These are phyloP conservation scores for Noctilio leporinus DNA, from an alignment of 2,113 vertebrate species.

Conservation along the genomic window DNA sequence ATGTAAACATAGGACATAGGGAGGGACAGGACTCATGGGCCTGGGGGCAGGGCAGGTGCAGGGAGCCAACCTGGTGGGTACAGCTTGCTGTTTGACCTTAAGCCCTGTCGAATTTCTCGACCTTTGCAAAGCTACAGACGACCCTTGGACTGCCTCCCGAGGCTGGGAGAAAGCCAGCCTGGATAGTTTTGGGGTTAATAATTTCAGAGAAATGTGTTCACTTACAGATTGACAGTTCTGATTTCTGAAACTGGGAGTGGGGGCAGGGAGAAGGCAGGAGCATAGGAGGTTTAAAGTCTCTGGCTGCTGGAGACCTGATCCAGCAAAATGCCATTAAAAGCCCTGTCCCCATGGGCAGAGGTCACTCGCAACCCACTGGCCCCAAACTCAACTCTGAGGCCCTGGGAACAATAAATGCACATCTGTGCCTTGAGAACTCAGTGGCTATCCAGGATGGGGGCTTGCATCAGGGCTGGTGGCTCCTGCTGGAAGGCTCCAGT, in stretches of 20 bases:
- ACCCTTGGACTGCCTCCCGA: neutral
- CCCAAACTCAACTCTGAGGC: conserved; percentile 54
- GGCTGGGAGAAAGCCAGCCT: neutral
- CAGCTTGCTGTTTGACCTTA: neutral
- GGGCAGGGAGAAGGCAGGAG: neutral
- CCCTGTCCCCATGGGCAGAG: conserved; percentile 52
- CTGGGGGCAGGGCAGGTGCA: neutral
- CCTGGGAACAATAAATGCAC: conserved; percentile 50
- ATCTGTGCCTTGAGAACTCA: conserved; percentile 42
- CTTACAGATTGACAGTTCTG: conserved; percentile 52
- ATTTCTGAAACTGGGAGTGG: conserved; percentile 43
- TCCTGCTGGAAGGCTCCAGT: neutral
- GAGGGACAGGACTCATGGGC: neutral
- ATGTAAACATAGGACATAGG: rapidly evolving
- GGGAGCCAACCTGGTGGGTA: rapidly evolving
- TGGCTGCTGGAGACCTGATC: conserved; percentile 23
- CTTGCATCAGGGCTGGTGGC: neutral
- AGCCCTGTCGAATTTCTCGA: neutral
- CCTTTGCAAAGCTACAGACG: neutral
- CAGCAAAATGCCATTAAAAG: conserved; percentile 50
- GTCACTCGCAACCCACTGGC: conserved; percentile 58
- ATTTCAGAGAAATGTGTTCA: conserved; percentile 50
- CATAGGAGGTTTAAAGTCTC: conserved; percentile 52
- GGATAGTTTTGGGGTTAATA: conserved; percentile 46
- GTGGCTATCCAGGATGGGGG: neutral